Base-by-base conservation (phyloP, 92 coral and sea anemone species). In the Phenganax subtilis region DNA sequence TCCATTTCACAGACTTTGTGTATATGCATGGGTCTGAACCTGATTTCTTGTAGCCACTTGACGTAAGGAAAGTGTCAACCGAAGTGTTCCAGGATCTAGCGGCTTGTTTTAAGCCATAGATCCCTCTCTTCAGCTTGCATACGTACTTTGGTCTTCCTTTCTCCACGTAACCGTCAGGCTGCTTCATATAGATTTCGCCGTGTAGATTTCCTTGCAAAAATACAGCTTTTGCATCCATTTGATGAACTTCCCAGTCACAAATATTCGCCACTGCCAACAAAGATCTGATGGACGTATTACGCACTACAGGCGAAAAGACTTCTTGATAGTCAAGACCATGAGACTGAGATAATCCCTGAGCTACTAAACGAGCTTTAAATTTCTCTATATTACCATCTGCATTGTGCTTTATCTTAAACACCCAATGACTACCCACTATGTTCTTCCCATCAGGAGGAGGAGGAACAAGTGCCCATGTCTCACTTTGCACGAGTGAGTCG, bases 321-420 rank as follows among this genome's bases (percentile, higher is more conserved):
- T 65, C 72, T 3, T 79, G 51, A 55, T 80, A 80, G 54, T 80
- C 84, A 52, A 64, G 54, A 28, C 84, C 84, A 29, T 80, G 51
- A 65, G 75, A 57, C 27, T 65, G 84, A 28, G 75, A 81, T 31
- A 64, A 81, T 20, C 84, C 84, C 47, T 81, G 84, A 17, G 76
- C 76, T 29, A 81, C 84, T 12, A 81, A 62, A 15, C 76, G 72
- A 9, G 69, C 69, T n/a, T 62, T 62, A 7, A 62, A 62, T 62
- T n/a, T 9, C 7, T 62, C 69, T 12, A 62, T 28, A 12, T 16
- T 62, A n/a, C 69, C 69, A 62, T 62, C 69, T 62, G 69, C 25
- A 12, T 7, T n/a, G 20, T 62, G 69, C 20, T 78, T 78, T 12
- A 61, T 52, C 37, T 78, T 30, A 56, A 20, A 20, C 25, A 20